phyloP scores from a whole-genome alignment of 2,888 invertebrate species.

The Catocala sponsa region DNA sequence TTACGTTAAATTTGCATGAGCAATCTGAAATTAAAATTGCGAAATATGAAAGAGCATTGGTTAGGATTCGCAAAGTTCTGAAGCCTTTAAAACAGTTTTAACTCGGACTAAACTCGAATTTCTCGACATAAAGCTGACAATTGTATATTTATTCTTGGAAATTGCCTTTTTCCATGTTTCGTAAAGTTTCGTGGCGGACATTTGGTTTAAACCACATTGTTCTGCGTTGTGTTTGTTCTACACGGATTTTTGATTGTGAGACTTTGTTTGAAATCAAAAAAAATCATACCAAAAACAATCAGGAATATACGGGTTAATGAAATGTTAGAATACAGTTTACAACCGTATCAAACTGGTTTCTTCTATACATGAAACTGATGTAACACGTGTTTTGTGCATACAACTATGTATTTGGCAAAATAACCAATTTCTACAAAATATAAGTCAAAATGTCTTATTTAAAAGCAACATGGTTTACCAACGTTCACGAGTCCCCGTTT shows the following conservation, averaged over 20 bases:
- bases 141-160: slow-evolving; percentile 57
- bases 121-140: slow-evolving; percentile 61
- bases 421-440: too few species aligned
- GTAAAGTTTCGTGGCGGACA: slow-evolving; percentile 37
- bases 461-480: background rate
- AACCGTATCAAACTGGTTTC: too few species aligned
- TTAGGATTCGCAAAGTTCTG: slow-evolving; percentile 72
- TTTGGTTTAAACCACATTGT: slow-evolving; percentile 24
- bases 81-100: slow-evolving; percentile 74
- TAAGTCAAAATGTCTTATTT: too few species aligned
- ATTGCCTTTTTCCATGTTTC: slow-evolving; percentile 58
- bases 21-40: slow-evolving; percentile 57
- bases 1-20: background rate
- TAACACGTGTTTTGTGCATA: too few species aligned
- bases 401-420: too few species aligned
- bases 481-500: slow-evolving; percentile 4
- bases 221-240: slow-evolving; percentile 1
- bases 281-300: too few species aligned
- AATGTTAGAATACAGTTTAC: too few species aligned
- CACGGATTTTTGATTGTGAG: background rate
- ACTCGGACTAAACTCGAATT: slow-evolving; percentile 66
- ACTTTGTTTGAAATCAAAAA: too few species aligned
- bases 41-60: slow-evolving; percentile 64
- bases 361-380: too few species aligned
- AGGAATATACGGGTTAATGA: too few species aligned